A percentile compares a stretch with the other conserved stretches of the same genome.
Evolutionary conservation across 2,113 vertebrate species (phyloP).

Genomic region (Axis porcinus): DNA sequence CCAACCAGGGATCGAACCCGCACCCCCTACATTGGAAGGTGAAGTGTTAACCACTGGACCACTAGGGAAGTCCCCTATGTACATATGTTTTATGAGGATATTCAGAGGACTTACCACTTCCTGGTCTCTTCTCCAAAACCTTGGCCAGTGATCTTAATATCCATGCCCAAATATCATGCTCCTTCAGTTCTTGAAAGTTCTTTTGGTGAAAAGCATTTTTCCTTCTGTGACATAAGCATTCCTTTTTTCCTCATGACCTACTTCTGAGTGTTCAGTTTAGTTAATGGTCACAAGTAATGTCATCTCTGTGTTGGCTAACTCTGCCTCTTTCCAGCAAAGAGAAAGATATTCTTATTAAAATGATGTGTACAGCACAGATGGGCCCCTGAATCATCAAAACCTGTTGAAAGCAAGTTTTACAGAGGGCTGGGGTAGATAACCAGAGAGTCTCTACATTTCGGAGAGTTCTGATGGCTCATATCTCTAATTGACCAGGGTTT

Average conservation of each 20-base stretch:
- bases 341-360: background rate
- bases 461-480: background rate
- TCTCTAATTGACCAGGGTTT: background rate
- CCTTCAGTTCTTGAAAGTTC: background rate
- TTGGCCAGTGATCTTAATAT: background rate
- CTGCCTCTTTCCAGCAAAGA: background rate
- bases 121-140: background rate
- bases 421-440: background rate
- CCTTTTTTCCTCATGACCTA: background rate
- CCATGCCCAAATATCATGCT: background rate
- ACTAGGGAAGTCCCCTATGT: background rate
- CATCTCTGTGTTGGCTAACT: background rate
- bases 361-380: background rate
- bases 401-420: background rate
- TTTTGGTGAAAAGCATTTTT: background rate
- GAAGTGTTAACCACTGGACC: background rate
- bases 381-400: background rate
- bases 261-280: background rate
- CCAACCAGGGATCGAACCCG: background rate
- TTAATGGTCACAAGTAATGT: background rate
- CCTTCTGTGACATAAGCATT: background rate
- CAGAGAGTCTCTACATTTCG: background rate
- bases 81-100: background rate
- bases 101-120: background rate
- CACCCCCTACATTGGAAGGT: accelerated